Conservation (phyloP, 2,888 invertebrate genomes). For the Elmis aenea region DNA sequence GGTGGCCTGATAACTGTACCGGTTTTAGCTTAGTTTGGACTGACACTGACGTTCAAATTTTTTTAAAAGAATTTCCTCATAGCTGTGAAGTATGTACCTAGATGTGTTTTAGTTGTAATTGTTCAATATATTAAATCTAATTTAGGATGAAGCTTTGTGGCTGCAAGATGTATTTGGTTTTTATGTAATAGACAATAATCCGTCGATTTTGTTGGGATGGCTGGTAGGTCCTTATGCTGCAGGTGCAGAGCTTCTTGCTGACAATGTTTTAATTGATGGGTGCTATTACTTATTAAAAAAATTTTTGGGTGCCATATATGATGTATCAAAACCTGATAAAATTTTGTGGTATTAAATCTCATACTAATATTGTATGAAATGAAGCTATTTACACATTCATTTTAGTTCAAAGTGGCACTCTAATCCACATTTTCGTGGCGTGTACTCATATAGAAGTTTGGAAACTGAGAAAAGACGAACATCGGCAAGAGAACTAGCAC, state of each 20-base stretch:
- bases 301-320: constrained; percentile 50
- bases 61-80: constrained; percentile 33
- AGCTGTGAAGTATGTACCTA: constrained; percentile 39
- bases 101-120: constrained; percentile 63
- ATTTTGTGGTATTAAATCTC: constrained; percentile 38
- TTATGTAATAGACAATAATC: constrained; percentile 59
- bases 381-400: constrained; percentile 4
- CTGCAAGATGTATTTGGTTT: constrained; percentile 63
- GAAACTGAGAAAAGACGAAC: constrained; percentile 49
- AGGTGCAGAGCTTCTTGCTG: constrained; percentile 56
- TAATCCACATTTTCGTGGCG: constrained; percentile 65
- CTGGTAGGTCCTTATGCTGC: constrained; percentile 59
- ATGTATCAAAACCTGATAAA: constrained; percentile 48
- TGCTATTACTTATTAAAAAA: constrained; percentile 51
- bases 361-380: not conserved
- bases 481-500: constrained; percentile 52
- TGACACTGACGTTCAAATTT: constrained; percentile 44
- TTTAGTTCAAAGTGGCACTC: constrained; percentile 66
- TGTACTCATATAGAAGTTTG: constrained; percentile 61
- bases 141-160: constrained; percentile 52
- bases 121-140: constrained; percentile 61
- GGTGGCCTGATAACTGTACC: constrained; percentile 57
- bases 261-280: constrained; percentile 51
- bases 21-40: constrained; percentile 58
- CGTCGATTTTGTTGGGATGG: constrained; percentile 65